Percentiles rank a stretch among this genome's conserved stretches.
Evolutionary conservation across 1,140 invertebrate species (phyloP).

Genomic region (Chrysomallon squamiferum): DNA sequence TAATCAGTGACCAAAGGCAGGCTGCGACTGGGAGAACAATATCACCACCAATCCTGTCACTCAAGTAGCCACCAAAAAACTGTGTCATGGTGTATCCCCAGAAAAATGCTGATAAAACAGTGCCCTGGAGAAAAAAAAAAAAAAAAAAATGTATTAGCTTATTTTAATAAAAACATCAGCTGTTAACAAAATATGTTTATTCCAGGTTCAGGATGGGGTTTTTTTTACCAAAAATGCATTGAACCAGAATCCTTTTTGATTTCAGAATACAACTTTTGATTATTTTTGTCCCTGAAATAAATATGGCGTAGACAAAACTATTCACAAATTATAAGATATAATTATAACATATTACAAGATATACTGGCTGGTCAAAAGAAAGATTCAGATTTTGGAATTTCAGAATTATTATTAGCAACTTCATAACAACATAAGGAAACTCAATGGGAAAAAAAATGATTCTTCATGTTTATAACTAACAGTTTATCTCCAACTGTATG

Average conservation of each 20-base stretch:
- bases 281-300: not conserved
- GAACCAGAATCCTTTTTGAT: not conserved
- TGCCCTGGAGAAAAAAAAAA: slow-evolving; percentile 65
- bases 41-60: slow-evolving; percentile 75
- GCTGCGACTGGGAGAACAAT: slow-evolving; percentile 72
- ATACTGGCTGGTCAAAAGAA: too few relatives aligned
- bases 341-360: too few relatives aligned
- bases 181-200: not conserved
- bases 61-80: slow-evolving; percentile 73
- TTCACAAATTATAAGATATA: too few relatives aligned
- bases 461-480: too few relatives aligned
- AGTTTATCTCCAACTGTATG: too few relatives aligned
- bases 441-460: too few relatives aligned
- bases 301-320: not conserved
- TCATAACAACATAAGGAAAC: too few relatives aligned
- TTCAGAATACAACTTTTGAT: not conserved
- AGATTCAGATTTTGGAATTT: too few relatives aligned
- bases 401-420: too few relatives aligned
- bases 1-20: slow-evolving; percentile 73
- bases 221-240: not conserved
- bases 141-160: not conserved
- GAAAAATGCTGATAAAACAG: slow-evolving; percentile 77
- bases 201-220: not conserved
- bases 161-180: not conserved
- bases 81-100: slow-evolving; percentile 81